A percentile compares a stretch with the other conserved stretches of the same genome.
Evolutionary conservation across 1,140 invertebrate species (phyloP).

Genomic region (Apis laboriosa): DNA sequence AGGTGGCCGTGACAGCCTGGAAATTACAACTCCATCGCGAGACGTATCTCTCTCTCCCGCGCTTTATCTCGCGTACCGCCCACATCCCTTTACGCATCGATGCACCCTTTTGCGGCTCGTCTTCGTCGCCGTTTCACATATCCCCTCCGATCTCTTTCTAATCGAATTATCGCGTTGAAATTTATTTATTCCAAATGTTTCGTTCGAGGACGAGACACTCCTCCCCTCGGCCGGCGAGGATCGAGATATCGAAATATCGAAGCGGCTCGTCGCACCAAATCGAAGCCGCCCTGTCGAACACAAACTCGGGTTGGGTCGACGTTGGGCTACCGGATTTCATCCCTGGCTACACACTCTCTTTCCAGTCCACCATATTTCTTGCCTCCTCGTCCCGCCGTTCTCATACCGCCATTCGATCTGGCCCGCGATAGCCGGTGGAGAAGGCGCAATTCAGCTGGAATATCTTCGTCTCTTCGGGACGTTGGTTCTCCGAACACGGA

Average conservation of each 20-base stretch:
- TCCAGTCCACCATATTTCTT: conserved; percentile 59
- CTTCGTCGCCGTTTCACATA: background rate
- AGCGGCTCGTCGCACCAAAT: conserved; percentile 12
- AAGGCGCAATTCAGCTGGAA: conserved; percentile 77
- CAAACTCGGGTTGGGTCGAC: conserved; percentile 72
- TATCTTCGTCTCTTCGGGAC: conserved; percentile 69
- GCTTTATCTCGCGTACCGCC: conserved; percentile 33
- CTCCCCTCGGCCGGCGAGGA: background rate
- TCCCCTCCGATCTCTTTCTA: background rate
- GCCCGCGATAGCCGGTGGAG: conserved; percentile 73
- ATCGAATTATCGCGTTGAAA: background rate
- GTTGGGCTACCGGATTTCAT: conserved; percentile 80
- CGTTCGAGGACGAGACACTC: too few species aligned
- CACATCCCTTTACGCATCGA: conserved; percentile 5
- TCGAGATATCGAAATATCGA: conserved; percentile 20
- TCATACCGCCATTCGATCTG: conserved; percentile 73
- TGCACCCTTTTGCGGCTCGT: background rate
- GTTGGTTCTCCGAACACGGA: conserved; percentile 27
- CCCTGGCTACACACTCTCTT: conserved; percentile 75
- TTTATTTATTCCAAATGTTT: too few species aligned
- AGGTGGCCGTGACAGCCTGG: conserved; percentile 73
- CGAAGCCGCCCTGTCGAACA: conserved; percentile 70
- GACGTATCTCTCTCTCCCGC: conserved; percentile 55
- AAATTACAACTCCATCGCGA: conserved; percentile 73
- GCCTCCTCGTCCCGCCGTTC: conserved; percentile 38